Base-by-base conservation (phyloP, 2,113 vertebrate species). In the Sylvilagus bachmani region DNA sequence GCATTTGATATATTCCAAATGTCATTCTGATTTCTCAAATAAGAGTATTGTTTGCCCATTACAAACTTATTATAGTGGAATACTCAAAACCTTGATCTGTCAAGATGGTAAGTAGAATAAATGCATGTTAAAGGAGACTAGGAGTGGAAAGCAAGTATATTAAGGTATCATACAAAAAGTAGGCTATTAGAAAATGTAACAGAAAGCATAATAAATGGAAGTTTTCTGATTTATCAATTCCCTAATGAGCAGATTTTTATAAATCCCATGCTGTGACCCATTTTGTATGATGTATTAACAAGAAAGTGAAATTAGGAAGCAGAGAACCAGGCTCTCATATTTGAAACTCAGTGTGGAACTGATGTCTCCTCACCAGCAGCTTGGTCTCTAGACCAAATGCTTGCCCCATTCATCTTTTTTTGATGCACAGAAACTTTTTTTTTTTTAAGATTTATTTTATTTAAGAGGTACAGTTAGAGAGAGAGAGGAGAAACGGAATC, bases 91-190 rank as follows among this genome's bases (percentile, higher is more conserved):
- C 22, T 10, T 86, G 22, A 85, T 94, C 25, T 24, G 13, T 94
- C 25, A 89, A 38, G 38, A 38, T 38, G 73, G 29, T 58, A 44
- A 66, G 27, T 94, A 88, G 49, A 24, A 81, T 9, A 33, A 94
- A 87, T 75, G 74, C n/a, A 69, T 89, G 49, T 85, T 91, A 94
- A 90, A 95, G 24, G 3, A 64, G 81, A 67, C 70, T 90, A 38
- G 17, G 27, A 17, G 75, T 92, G 85, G 22, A 90, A 88, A 64
- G 53, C 90, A 94, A 58, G 79, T 93, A 73, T 0, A 24, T 61
- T 88, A 89, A 91, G 31, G 38, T 84, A 38, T 19, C 53, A 70
- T 88, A 62, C 4, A n/a, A 61, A 89, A 79, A 53, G 19, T 66
- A 92, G 67, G 9, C 51, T 93, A 55, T 49, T 80, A 83, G 86